These are phyloP conservation scores for Bellardia pandia DNA, from an alignment of 2,888 invertebrate species.

Conservation along the genomic window DNA sequence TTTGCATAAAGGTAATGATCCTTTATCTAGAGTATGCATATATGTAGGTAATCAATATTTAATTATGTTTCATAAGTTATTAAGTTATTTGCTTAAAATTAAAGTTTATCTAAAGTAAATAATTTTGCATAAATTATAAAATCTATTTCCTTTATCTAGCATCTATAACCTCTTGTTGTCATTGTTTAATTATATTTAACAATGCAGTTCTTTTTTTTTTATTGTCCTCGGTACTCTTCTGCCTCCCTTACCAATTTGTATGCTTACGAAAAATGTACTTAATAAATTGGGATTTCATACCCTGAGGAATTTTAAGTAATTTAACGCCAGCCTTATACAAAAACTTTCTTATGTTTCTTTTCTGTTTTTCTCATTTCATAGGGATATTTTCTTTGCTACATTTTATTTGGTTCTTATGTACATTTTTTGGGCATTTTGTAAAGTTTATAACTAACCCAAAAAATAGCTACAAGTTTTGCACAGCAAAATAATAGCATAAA, in stretches of 20 bases:
- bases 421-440: conserved; percentile 28
- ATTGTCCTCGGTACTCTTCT: conserved; percentile 1
- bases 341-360: conserved; percentile 43
- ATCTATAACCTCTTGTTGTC: conserved; percentile 15
- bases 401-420: conserved; percentile 13
- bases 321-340: conserved; percentile 71
- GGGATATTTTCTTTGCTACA: conserved; percentile 24
- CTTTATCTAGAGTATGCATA: neutral
- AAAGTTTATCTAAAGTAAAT: neutral
- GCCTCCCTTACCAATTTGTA: conserved; percentile 40
- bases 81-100: neutral
- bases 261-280: conserved; percentile 41
- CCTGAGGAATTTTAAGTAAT: conserved; percentile 72
- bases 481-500: conserved; percentile 28
- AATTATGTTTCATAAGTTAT: neutral
- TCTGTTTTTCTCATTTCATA: neutral
- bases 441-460: conserved; percentile 18
- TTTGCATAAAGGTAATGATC: neutral
- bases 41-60: neutral
- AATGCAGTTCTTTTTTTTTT: conserved; percentile 38
- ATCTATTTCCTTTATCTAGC: neutral
- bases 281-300: conserved; percentile 69
- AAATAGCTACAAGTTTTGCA: conserved; percentile 42
- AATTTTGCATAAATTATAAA: conserved; percentile 8
- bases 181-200: conserved; percentile 51